A percentile compares a stretch with the other conserved stretches of the same genome.
These are phyloP conservation scores for Dryobotodes eremita DNA, from an alignment of 2,888 invertebrate genomes.

Conservation along the genomic window DNA sequence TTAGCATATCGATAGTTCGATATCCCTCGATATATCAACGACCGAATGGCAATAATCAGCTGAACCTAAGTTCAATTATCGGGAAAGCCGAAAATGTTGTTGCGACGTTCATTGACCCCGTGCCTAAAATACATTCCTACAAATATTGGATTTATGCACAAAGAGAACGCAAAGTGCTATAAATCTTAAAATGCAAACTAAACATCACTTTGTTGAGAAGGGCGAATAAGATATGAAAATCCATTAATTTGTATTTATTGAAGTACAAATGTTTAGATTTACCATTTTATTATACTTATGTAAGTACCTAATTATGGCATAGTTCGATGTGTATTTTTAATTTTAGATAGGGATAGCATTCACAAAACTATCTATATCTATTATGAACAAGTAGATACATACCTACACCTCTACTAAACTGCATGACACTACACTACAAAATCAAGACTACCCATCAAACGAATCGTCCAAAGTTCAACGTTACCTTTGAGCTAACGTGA, in stretches of 20 bases:
- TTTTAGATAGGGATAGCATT: not conserved
- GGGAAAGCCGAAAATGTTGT: conserved; percentile 1
- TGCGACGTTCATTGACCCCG: conserved; percentile 4
- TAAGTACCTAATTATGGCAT: not conserved
- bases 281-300: not conserved
- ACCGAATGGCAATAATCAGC: not conserved
- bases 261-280: conserved; percentile 1
- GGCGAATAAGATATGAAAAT: conserved; percentile 13
- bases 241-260: not conserved
- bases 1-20: conserved; percentile 4
- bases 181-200: conserved; percentile 30
- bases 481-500: conserved; percentile 34
- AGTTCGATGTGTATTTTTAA: not conserved
- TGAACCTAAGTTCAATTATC: conserved; percentile 6
- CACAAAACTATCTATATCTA: no score
- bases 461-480: conserved; percentile 41
- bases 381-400: not conserved
- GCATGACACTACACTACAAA: conserved; percentile 7
- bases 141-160: conserved; percentile 27
- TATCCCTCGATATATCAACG: not conserved
- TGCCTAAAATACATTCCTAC: not conserved
- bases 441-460: conserved; percentile 3
- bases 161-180: conserved; percentile 29
- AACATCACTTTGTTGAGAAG: conserved; percentile 30
- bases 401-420: not conserved